Base-by-base conservation (phyloP, 30 jellyfish, hydroid and myxozoan genomes). In the Cassiopea andromeda region DNA sequence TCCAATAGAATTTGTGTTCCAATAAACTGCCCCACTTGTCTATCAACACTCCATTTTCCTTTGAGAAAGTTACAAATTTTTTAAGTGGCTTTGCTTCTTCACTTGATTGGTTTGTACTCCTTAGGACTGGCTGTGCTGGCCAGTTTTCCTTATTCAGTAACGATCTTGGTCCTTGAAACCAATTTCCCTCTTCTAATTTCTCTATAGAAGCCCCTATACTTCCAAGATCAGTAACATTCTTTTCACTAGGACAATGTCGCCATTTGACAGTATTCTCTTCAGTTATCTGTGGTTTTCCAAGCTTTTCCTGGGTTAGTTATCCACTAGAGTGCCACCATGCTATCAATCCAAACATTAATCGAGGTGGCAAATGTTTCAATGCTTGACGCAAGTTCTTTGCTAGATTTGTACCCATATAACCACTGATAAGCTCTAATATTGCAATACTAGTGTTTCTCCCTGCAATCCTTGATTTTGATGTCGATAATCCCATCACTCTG, bases 351-450 rank as follows among this genome's bases (percentile, higher is more conserved):
- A 7, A 86, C 86, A 12, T 38, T 50, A 15, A 80, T 45, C 7
- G 94, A 10, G 88, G 91, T 13, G 59, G 75, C 1, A 12, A 49
- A 19, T 81, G 57, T 48, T 27, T 27, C 38, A 87, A 61, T 45
- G 97, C 96, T 46, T 77, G n/a, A 48, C 85, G n/a, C 7, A 81
- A 60, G 50, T 92, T 92, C 75, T 59, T 92, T 38, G 67, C 83
- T 50, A 76, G 12, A 85, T 86, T 92, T 73, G 97, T 91, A 43
- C 81, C 97, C 92, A 93, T 83, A 9, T 73, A 92, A 2, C 94
- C 92, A 46, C 97, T 78, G 14, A 83, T 73, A 7, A 71, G 85
- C 72, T 93, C 94, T 81, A 93, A 76, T 66, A 92, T 72, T 57
- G 97, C 92, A 57, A 88, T 88, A 13, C 87, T 8, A 7, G 97